Percentiles rank a stretch among this genome's conserved stretches.
Evolutionary conservation across 2,888 invertebrate genomes (phyloP).

Genomic region (Idaea dimidiata): DNA sequence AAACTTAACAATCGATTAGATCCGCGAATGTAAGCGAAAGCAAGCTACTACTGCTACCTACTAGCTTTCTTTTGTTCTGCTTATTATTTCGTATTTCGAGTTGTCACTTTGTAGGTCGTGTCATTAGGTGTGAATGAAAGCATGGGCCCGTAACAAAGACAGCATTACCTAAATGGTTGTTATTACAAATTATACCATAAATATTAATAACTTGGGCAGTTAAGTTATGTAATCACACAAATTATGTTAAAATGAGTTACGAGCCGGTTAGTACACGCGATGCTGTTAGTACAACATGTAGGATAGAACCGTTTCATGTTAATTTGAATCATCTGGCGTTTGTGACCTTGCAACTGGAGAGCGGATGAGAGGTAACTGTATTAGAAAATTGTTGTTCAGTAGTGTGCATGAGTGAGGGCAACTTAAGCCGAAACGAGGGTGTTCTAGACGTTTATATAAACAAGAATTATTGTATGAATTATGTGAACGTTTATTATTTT

Average conservation of each 20-base stretch:
- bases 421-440: too few relatives aligned
- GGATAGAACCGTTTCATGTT: conserved; percentile 31
- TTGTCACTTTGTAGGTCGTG: conserved; percentile 21
- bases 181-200: conserved; percentile 25
- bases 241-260: conserved; percentile 33
- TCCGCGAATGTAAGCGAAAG: conserved; percentile 38
- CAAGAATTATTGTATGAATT: too few relatives aligned
- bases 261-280: conserved; percentile 32
- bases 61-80: conserved; percentile 25
- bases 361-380: conserved; percentile 32
- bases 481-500: too few relatives aligned
- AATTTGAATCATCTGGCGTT: conserved; percentile 20
- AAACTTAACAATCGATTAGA: conserved; percentile 41
- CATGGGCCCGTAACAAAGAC: conserved; percentile 31
- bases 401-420: not conserved
- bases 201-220: not conserved
- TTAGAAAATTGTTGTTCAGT: conserved; percentile 45
- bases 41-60: conserved; percentile 36
- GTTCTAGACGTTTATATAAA: too few relatives aligned
- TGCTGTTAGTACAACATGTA: conserved; percentile 27
- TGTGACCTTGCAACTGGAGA: conserved; percentile 26
- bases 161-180: conserved; percentile 35
- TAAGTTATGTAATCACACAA: conserved; percentile 32
- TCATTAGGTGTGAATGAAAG: conserved; percentile 37
- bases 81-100: not conserved